Conservation (phyloP, 2,113 vertebrate genomes). For the Guaruba guarouba region DNA sequence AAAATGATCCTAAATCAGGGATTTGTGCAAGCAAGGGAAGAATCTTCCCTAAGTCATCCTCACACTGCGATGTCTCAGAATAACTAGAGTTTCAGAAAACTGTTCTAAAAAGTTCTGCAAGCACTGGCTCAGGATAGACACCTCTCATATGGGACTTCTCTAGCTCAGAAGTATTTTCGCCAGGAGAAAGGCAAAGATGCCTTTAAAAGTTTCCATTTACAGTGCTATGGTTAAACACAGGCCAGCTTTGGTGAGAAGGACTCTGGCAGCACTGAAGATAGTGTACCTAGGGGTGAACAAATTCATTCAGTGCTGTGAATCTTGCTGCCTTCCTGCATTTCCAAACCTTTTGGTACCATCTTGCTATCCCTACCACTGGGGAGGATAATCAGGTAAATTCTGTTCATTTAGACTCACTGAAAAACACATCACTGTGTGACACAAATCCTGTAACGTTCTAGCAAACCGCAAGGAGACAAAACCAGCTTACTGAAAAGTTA, state of each 20-base stretch:
- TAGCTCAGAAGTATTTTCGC: background rate
- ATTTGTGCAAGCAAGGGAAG: background rate
- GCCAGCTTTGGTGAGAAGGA: background rate
- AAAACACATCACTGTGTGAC: background rate
- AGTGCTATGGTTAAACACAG: fast-evolving
- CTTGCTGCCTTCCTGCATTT: background rate
- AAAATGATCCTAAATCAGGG: background rate
- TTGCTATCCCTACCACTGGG: background rate
- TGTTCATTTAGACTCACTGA: background rate
- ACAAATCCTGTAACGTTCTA: background rate
- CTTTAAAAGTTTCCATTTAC: background rate
- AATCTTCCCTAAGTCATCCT: background rate
- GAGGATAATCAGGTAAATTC: background rate
- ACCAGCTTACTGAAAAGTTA: background rate
- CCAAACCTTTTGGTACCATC: background rate
- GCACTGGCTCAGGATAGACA: background rate
- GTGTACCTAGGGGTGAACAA: background rate
- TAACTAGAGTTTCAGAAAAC: background rate
- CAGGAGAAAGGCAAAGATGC: background rate
- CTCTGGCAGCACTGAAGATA: background rate
- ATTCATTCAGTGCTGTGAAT: background rate
- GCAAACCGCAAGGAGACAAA: background rate
- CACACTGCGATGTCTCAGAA: background rate
- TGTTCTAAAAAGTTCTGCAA: background rate
- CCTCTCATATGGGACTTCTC: background rate